These are phyloP conservation scores for Octodon degus DNA, from an alignment of 2,113 vertebrate species.

Conservation along the genomic window DNA sequence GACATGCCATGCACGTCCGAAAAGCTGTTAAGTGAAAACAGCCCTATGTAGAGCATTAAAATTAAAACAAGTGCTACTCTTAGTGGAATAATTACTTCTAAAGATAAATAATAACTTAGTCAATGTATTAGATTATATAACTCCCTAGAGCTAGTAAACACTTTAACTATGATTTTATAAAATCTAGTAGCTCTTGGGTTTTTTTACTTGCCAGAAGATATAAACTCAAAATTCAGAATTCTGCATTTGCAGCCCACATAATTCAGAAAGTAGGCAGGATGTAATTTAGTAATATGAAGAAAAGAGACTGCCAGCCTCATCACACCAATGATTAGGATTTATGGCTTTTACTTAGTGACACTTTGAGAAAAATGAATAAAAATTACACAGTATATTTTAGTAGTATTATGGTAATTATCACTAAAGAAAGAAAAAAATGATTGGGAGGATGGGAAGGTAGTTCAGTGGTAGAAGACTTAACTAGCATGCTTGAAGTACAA, in stretches of 20 bases:
- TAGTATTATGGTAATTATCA: not conserved
- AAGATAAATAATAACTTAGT: not conserved
- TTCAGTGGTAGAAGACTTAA: not conserved
- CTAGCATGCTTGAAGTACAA: not conserved
- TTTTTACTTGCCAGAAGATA: not conserved
- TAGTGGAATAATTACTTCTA: not conserved
- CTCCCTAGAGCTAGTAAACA: not conserved
- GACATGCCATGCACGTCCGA: not conserved
- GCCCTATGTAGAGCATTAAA: not conserved
- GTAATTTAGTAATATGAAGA: not conserved
- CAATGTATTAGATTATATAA: not conserved
- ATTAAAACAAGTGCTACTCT: not conserved
- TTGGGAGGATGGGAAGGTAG: not conserved
- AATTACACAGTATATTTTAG: not conserved
- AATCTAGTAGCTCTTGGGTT: not conserved
- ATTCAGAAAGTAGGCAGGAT: not conserved
- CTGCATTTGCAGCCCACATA: not conserved
- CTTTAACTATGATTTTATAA: not conserved
- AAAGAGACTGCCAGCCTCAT: not conserved
- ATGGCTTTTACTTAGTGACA: not conserved
- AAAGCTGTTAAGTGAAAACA: not conserved
- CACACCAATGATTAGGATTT: not conserved
- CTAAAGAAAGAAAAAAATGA: not conserved
- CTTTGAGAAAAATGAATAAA: slow-evolving; percentile 3
- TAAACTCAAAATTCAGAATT: not conserved